These are phyloP conservation scores for Onychostoma macrolepis DNA, from an alignment of 2,113 vertebrate genomes.

Conservation along the genomic window DNA sequence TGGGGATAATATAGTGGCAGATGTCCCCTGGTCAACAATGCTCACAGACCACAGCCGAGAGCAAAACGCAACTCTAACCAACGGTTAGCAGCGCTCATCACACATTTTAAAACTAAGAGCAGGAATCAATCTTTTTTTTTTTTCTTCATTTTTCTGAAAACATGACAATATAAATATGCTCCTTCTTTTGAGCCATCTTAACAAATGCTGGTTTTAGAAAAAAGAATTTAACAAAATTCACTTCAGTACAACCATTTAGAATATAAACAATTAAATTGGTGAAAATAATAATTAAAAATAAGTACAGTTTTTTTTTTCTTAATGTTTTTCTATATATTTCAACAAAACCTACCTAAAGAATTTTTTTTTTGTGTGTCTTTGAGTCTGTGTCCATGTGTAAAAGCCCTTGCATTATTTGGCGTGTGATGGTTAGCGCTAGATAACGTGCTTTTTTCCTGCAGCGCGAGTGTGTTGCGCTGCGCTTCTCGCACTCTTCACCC, in stretches of 20 bases:
- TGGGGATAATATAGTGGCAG: conserved; percentile 83
- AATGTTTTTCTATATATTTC: background rate
- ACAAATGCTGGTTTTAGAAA: background rate
- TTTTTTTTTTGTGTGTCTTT: background rate
- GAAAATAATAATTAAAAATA: background rate
- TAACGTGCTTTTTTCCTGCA: background rate
- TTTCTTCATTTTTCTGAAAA: background rate
- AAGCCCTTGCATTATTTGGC: background rate
- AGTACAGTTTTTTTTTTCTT: too few relatives aligned
- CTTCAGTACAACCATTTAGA: background rate
- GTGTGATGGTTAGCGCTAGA: background rate
- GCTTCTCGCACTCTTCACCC: background rate
- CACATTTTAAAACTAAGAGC: background rate
- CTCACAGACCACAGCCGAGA: conserved; percentile 64
- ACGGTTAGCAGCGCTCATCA: conserved; percentile 27
- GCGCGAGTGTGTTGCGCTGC: background rate
- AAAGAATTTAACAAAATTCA: background rate
- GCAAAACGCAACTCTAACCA: conserved; percentile 52
- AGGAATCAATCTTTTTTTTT: background rate
- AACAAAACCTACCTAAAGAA: background rate
- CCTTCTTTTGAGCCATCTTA: background rate
- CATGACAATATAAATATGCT: background rate
- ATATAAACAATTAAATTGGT: background rate
- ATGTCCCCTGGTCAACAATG: conserved; percentile 83
- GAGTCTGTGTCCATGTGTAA: background rate